A percentile compares a stretch with the other conserved stretches of the same genome.
These are phyloP conservation scores for Leptopilina myrica DNA, from an alignment of 2,888 invertebrate genomes.

Conservation along the genomic window DNA sequence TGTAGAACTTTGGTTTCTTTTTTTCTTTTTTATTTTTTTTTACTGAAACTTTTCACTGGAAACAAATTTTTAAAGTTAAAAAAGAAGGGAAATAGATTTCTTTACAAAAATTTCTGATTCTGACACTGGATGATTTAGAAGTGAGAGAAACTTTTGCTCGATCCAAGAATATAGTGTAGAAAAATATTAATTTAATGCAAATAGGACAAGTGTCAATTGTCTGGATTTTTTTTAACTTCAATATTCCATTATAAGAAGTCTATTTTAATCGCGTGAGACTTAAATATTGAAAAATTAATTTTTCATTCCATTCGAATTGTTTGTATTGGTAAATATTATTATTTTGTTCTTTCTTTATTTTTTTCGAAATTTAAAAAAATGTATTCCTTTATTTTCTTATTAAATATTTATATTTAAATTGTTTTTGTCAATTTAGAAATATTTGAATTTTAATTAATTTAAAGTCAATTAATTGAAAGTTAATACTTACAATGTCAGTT, in stretches of 20 bases:
- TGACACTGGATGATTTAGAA: not conserved
- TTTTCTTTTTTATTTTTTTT: not conserved
- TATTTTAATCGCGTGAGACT: not conserved
- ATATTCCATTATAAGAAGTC: not conserved
- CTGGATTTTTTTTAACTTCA: slow-evolving; percentile 2
- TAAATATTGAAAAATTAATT: not conserved
- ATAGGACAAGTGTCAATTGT: slow-evolving; percentile 15
- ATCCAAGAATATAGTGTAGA: not conserved
- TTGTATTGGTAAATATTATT: no score
- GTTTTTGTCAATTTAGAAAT: no score
- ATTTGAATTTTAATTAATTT: no score
- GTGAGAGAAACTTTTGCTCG: not conserved
- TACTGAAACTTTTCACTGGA: not conserved
- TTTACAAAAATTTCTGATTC: not conserved
- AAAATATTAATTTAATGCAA: slow-evolving; percentile 15
- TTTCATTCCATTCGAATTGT: not conserved
- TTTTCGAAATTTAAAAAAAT: no score
- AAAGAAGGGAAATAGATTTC: not conserved
- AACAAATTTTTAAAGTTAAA: not conserved
- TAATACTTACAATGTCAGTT: not conserved
- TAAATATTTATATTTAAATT: no score
- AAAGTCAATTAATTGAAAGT: no score
- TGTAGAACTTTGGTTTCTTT: no score
- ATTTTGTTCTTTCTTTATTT: no score
- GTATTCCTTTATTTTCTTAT: no score